phyloP scores from a whole-genome alignment of 2,113 vertebrate species.

The Corydoras maculifer region DNA sequence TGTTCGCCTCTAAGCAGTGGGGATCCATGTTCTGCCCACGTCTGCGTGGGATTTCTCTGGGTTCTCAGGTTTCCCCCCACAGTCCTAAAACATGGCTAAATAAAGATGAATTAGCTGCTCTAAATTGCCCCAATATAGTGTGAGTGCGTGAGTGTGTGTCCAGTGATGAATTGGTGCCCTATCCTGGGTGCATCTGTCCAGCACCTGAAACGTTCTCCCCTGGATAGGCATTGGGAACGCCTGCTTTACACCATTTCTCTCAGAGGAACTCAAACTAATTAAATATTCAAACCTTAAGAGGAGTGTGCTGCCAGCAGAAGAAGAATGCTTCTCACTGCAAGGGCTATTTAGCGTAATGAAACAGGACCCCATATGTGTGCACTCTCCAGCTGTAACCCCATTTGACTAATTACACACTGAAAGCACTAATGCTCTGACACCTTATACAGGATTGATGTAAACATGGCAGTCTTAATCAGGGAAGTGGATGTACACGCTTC shows the following conservation, averaged over 20 bases:
- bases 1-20: too few relatives aligned
- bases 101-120: too few relatives aligned
- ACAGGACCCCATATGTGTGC: conserved; percentile 20
- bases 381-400: conserved; percentile 17
- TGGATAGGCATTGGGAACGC: too few relatives aligned
- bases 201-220: too few relatives aligned
- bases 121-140: too few relatives aligned
- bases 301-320: conserved; percentile 1
- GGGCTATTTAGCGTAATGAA: conserved; percentile 64
- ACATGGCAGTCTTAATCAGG: conserved; percentile 28
- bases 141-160: too few relatives aligned
- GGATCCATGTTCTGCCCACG: too few relatives aligned
- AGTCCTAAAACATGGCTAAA: too few relatives aligned
- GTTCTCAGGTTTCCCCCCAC: too few relatives aligned
- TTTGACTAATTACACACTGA: conserved; percentile 35
- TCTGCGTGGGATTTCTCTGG: too few relatives aligned
- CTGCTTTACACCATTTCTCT: conserved; percentile 12
- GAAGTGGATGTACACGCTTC: conserved; percentile 7
- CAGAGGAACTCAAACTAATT: conserved; percentile 28
- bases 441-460: conserved; percentile 13
- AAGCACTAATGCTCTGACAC: conserved; percentile 10
- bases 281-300: conserved; percentile 34
- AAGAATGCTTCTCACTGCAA: conserved; percentile 4
- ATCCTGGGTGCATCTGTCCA: too few relatives aligned
- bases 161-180: too few relatives aligned